These are phyloP conservation scores for Sarcophaga rosellei DNA, from an alignment of 2,888 invertebrate genomes.

Conservation along the genomic window DNA sequence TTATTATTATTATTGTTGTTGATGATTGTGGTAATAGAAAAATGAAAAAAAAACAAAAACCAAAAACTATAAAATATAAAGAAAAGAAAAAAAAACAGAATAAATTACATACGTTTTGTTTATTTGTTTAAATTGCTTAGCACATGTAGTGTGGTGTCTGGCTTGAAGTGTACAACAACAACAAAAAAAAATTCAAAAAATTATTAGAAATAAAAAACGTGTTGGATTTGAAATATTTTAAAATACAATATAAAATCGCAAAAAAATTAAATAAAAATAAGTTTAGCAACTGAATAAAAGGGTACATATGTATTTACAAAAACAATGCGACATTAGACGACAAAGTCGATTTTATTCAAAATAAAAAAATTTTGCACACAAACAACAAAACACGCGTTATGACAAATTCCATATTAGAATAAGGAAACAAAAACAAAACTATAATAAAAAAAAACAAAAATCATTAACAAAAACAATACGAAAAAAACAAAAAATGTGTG, in stretches of 20 bases:
- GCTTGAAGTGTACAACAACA: conserved; percentile 6
- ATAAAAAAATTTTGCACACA: neutral
- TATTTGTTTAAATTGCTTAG: conserved; percentile 36
- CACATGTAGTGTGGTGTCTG: conserved; percentile 38
- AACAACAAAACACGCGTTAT: conserved; percentile 25
- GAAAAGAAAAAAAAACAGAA: neutral
- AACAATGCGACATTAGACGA: conserved; percentile 32
- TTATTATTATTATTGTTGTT: neutral
- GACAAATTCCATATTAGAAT: conserved; percentile 5
- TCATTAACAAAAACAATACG: conserved; percentile 21
- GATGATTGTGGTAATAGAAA: conserved; percentile 25
- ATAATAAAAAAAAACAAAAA: conserved; percentile 12
- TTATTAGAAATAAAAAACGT: conserved; percentile 46
- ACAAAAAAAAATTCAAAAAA: neutral
- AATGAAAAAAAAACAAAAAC: neutral
- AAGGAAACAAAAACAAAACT: conserved; percentile 23
- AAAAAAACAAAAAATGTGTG: conserved; percentile 5
- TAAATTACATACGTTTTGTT: conserved; percentile 35
- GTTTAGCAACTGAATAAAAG: neutral
- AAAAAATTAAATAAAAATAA: neutral
- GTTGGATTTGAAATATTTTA: conserved; percentile 44
- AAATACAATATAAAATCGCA: conserved; percentile 18
- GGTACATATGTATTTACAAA: neutral
- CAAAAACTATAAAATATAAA: too few relatives aligned
- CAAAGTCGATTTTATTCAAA: neutral